These are phyloP conservation scores for Tetranychus piercei DNA, from an alignment of 2,888 invertebrate genomes.

Conservation along the genomic window DNA sequence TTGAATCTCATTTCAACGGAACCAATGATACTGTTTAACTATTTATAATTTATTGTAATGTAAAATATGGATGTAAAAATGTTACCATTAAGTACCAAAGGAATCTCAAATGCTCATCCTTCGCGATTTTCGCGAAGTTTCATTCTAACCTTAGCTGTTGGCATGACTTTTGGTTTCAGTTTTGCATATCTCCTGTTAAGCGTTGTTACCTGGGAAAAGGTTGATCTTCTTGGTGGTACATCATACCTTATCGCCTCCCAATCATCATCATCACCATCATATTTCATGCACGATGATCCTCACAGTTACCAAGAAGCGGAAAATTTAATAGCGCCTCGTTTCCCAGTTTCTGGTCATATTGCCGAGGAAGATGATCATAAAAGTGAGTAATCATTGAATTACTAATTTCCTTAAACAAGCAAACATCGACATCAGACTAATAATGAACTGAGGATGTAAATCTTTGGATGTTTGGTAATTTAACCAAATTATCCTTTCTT, in stretches of 20 bases:
- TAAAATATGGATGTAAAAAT: neutral
- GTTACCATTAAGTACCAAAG: neutral
- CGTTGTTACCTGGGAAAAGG: slow-evolving; percentile 27
- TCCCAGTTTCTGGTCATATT: slow-evolving; percentile 37
- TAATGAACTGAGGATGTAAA: no score
- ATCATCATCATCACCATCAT: slow-evolving; percentile 30
- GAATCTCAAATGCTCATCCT: neutral
- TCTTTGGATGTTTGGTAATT: no score
- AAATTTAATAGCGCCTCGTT: slow-evolving; percentile 33
- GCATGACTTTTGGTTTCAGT: slow-evolving; percentile 55
- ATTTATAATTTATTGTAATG: neutral
- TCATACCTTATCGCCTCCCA: slow-evolving; percentile 6
- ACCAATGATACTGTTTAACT: neutral
- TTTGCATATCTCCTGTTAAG: slow-evolving; percentile 51
- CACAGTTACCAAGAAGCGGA: slow-evolving; percentile 31
- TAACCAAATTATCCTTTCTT: no score
- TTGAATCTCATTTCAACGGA: neutral
- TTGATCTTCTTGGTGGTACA: neutral
- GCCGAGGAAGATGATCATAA: slow-evolving; percentile 47
- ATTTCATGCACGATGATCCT: slow-evolving; percentile 28
- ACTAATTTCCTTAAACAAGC: no score
- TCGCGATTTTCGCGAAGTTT: slow-evolving; percentile 4
- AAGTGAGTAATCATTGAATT: neutral
- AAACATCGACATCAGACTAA: no score
- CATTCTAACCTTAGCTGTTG: slow-evolving; percentile 34